phyloP scores from a whole-genome alignment of 2,888 invertebrate species.

The Mesoligia furuncula region DNA sequence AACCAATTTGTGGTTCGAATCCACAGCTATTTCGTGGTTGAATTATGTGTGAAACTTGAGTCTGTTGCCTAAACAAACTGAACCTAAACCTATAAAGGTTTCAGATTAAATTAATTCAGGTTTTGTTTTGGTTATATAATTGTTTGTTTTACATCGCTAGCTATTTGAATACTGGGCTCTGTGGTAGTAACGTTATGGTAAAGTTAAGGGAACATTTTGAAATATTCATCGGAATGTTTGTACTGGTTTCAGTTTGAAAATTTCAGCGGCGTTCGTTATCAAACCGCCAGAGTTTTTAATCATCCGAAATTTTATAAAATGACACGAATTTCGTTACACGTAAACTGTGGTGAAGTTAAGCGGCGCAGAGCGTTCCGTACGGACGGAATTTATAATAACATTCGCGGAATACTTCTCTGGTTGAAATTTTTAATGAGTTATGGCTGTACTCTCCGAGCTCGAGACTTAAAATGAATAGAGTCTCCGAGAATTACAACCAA shows the following conservation, averaged over 20 bases:
- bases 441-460: constrained; percentile 64
- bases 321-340: constrained; percentile 67
- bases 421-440: constrained; percentile 79
- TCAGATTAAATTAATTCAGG: constrained; percentile 55
- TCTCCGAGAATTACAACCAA: constrained; percentile 74
- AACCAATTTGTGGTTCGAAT: constrained; percentile 39
- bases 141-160: constrained; percentile 33
- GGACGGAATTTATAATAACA: constrained; percentile 72
- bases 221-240: constrained; percentile 58
- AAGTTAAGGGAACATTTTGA: constrained; percentile 41
- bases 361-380: constrained; percentile 57
- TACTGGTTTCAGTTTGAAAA: constrained; percentile 54
- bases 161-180: constrained; percentile 34
- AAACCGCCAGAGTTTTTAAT: constrained; percentile 65
- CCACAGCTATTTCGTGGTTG: constrained; percentile 32
- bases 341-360: constrained; percentile 67
- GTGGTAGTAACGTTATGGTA: constrained; percentile 46
- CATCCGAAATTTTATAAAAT: constrained; percentile 65
- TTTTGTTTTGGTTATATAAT: constrained; percentile 46
- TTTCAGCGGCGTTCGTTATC: constrained; percentile 65
- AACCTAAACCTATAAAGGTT: constrained; percentile 52
- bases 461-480: constrained; percentile 73
- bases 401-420: constrained; percentile 69
- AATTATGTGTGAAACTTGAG: constrained; percentile 48
- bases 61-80: constrained; percentile 51